Base-by-base conservation (phyloP, 2,113 vertebrate genomes). In the Rafetus swinhoei region DNA sequence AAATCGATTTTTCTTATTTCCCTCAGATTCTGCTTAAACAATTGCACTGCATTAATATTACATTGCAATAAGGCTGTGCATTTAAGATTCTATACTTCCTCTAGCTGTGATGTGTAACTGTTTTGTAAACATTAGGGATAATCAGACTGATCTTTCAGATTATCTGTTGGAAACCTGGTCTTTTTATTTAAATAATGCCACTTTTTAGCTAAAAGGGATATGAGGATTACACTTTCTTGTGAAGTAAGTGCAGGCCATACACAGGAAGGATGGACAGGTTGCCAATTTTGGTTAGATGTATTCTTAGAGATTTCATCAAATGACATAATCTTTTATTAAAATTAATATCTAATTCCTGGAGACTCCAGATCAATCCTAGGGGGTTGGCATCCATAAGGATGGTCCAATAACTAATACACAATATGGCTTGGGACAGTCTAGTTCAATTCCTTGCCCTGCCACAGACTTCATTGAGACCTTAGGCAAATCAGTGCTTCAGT, bases 71-170 rank as follows among this genome's bases (percentile, higher is more conserved):
- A 87, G 56, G 45, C 54, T 0, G 0, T 69, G n/a, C 4, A 2
- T 59, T 90, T 82, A 12, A 85, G 81, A 79, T 87, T 59, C 91
- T 16, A 1, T 24, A 60, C 29, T 90, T 91, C 88, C 86, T 90
- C 54, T 77, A 3, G 22, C 53, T 89, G 56, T 53, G 52, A 87
- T 7, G 52, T 82, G 62, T 57, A 77, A 81, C 50, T 96, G 56
- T 86, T 94, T 74, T 91, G 94, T 81, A 94, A 93, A n/a, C 77
- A 88, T 60, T 77, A 76, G n/a, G 69, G 35, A 81, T 95, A 91
- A 94, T 15, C 62, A 88, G 86, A 24, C 72, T 94, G 86, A 93
- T 84, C 81, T 85, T 60, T 93, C 85, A 82, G 80, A 87, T 92
- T 91, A 87, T 82, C 88, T 59, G 65, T 86, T 91, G 84, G 87